Evolutionary conservation across 2,888 invertebrate species (phyloP), one percentile per base, ranked within the genome.

Genomic region (Pollenia griseotomentosa): DNA sequence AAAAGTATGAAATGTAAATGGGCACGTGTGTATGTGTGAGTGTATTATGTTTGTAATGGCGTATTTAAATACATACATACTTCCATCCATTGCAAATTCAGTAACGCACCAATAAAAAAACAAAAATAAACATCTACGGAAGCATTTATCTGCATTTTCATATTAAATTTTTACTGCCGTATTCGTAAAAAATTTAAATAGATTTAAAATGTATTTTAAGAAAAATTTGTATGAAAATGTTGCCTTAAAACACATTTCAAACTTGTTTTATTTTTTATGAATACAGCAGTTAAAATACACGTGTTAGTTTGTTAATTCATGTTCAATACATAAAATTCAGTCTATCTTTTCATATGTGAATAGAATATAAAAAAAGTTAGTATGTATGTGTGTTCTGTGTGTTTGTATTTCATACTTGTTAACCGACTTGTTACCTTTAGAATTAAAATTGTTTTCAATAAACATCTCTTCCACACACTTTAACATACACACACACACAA

Each of bases 371-470:
- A 33, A 55, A 61, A 61, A 23, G 51, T 23, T 23, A 23, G 23
- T 23, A 23, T 70, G 7, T 70, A 48, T 55, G n/a, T 48, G 59
- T 48, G 48, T 65, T 33, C 23, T 23, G 2, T 19, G 71, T 80
- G 75, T 81, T 83, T 78, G 73, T 59, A 46, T 78, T 70, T 61
- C 61, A 85, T 74, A 79, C 85, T 82, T 86, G 85, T 86, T 86
- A 81, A 78, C 81, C 61, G 68, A 84, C 65, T n/a, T n/a, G n/a
- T n/a, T n/a, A n/a, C n/a, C 83, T 83, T 81, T 68, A 65, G 79
- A 83, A 85, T 87, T 85, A 83, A 77, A 80, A 85, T 85, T 85
- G 79, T 87, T 83, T 79, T 80, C 85, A 85, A 77, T 85, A 74
- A 86, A 63, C 78, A 83, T 71, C 59, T 46, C 75, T 65, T 66